Evolutionary conservation across 92 coral and sea anemone species (phyloP).

Genomic region (Palythoa grandiflora): DNA sequence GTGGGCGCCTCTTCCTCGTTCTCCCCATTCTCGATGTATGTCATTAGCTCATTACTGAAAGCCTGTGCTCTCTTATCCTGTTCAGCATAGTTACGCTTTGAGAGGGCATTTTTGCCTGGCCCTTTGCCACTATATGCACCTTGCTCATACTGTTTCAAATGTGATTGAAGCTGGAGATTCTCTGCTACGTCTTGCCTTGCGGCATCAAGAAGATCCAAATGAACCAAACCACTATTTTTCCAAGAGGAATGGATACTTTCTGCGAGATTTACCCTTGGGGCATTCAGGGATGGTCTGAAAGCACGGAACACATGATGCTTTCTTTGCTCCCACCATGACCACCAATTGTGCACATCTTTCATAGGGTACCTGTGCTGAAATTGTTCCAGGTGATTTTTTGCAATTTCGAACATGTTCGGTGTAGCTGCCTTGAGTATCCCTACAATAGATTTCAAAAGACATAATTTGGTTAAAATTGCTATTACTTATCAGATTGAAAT

Average conservation of each 20-base stretch:
- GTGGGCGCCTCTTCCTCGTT: too few relatives aligned
- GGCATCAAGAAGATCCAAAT: constrained; percentile 66
- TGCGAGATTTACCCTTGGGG: constrained; percentile 70
- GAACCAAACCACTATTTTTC: constrained; percentile 67
- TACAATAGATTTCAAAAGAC: not conserved
- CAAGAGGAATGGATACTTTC: constrained; percentile 70
- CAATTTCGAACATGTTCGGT: constrained; percentile 67
- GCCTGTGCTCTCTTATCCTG: too few relatives aligned
- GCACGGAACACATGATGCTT: constrained; percentile 69
- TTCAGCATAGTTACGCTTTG: not conserved
- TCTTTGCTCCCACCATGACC: constrained; percentile 71
- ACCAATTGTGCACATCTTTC: constrained; percentile 66
- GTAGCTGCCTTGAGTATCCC: constrained; percentile 62
- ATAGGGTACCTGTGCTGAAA: constrained; percentile 72
- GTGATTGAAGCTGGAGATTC: constrained; percentile 53
- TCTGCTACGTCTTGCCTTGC: constrained; percentile 71
- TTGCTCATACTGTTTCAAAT: constrained; percentile 53
- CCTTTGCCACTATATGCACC: constrained; percentile 70
- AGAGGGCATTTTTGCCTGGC: constrained; percentile 49
- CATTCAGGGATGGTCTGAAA: constrained; percentile 65
- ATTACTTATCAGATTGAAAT: not conserved
- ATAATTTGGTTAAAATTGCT: not conserved
- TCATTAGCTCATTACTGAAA: too few relatives aligned
- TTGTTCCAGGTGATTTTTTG: constrained; percentile 55
- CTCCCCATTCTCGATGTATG: too few relatives aligned